Evolutionary conservation across 2,113 vertebrate species (phyloP).

Genomic region (Orycteropus afer): DNA sequence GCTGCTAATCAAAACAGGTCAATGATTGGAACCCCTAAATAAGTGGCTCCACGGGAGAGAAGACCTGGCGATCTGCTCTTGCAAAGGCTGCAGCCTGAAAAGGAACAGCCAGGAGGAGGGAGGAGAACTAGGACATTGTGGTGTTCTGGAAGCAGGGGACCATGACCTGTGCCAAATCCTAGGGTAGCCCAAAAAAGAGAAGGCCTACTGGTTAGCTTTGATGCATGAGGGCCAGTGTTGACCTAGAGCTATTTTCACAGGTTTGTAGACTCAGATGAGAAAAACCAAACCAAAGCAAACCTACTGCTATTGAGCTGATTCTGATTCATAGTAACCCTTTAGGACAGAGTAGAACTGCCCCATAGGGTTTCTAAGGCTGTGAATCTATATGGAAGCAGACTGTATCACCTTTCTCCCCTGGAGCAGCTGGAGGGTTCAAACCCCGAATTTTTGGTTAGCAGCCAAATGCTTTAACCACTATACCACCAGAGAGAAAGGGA

Average conservation of each 20-base stretch:
- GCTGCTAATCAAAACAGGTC: background rate
- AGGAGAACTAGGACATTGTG: rapidly evolving
- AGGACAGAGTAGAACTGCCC: no score
- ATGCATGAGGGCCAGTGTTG: rapidly evolving
- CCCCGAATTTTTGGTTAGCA: no score
- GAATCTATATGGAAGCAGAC: no score
- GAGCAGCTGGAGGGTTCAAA: no score
- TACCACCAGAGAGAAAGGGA: no score
- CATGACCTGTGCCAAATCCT: background rate
- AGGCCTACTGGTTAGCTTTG: rapidly evolving
- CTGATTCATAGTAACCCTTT: no score
- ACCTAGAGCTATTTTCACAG: rapidly evolving
- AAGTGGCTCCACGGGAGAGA: background rate
- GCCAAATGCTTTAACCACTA: no score
- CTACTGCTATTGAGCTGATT: no score
- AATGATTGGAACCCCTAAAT: background rate
- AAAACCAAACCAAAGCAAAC: no score
- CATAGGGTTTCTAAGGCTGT: no score
- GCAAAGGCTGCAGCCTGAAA: no score
- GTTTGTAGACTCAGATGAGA: background rate
- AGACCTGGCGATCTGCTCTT: background rate
- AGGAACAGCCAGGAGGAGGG: background rate
- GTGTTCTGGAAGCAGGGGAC: background rate
- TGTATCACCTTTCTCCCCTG: no score
- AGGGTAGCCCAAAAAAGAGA: rapidly evolving